Conservation (phyloP, 2,888 invertebrate species). For the Philaethria dido region DNA sequence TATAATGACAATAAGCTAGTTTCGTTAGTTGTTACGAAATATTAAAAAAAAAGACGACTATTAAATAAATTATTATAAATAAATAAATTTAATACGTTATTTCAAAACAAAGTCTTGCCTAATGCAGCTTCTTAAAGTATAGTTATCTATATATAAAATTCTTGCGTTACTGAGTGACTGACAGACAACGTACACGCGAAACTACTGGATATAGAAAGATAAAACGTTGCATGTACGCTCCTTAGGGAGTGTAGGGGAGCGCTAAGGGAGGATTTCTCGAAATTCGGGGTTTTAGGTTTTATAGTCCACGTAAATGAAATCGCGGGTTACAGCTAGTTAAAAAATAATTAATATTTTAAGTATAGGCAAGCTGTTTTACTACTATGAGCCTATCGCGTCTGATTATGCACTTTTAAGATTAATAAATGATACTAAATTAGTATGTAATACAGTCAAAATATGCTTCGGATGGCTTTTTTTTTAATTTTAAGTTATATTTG, state of each 20-base stretch:
- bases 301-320: no score
- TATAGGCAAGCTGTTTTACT: conserved; percentile 22
- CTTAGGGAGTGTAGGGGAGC: no score
- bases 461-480: conserved; percentile 9
- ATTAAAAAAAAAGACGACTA: conserved; percentile 19
- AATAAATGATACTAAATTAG: conserved; percentile 2
- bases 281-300: no score
- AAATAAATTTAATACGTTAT: not conserved
- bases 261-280: no score
- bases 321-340: no score
- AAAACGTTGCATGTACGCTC: no score
- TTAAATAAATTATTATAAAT: not conserved
- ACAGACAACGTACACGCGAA: no score
- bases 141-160: not conserved
- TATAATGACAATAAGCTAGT: conserved; percentile 58
- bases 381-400: conserved; percentile 23
- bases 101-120: not conserved
- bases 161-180: no score
- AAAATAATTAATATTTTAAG: conserved; percentile 6
- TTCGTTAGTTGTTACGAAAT: conserved; percentile 44
- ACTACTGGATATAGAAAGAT: no score
- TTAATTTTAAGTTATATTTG: not conserved
- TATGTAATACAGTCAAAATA: not conserved
- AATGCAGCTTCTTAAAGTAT: conserved; percentile 5
- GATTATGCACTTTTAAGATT: conserved; percentile 7